Evolutionary conservation across 2,888 invertebrate genomes (phyloP), one percentile per base, ranked within the genome.

Genomic region (Pterostichus madidus): DNA sequence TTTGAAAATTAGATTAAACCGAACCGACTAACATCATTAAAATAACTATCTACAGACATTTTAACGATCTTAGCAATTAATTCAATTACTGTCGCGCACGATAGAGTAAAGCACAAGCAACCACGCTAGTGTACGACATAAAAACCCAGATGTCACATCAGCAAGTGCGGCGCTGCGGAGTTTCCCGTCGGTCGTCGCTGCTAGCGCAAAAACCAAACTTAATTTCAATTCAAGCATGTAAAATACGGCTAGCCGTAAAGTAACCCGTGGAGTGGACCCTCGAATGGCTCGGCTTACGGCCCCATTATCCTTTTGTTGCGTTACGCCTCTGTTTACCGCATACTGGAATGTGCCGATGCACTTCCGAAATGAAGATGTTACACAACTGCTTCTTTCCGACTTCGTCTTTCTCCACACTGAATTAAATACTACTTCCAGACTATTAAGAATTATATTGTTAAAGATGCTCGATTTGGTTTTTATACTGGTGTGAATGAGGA

Each of bases 311-410:
- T 73, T 73, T 39, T 68, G 73, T 73, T 68, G 68, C 32, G 73
- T 32, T 64, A 46, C 46, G 44, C 56, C 35, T 56, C 77, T 77
- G 77, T 77, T 77, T 77, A 77, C 77, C 53, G 15, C 17, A 39
- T 15, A 73, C 5, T 59, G 77, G 77, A 32, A 77, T 76, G 73
- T 75, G 49, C 52, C 52, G 39, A 77, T 77, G 77, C 77, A 77
- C 77, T 56, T 77, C 59, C 77, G 15, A 77, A 77, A 77, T 77
- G 77, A 77, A 77, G 35, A 77, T 17, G 31, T 59, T 77, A 49
- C 53, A 5, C 5, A 1, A 6, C 53, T 53, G 5, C 15, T 15
- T 53, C 15, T 53, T n/a, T 8, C 39, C 5, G 3, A 7, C 39
- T 39, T 24, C 24, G 3, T 2, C 24, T 1, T 24, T 24, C 24